Percentiles rank a stretch among this genome's conserved stretches.
phyloP scores from a whole-genome alignment of 2,888 invertebrate genomes.

The Pandemis heparana region DNA sequence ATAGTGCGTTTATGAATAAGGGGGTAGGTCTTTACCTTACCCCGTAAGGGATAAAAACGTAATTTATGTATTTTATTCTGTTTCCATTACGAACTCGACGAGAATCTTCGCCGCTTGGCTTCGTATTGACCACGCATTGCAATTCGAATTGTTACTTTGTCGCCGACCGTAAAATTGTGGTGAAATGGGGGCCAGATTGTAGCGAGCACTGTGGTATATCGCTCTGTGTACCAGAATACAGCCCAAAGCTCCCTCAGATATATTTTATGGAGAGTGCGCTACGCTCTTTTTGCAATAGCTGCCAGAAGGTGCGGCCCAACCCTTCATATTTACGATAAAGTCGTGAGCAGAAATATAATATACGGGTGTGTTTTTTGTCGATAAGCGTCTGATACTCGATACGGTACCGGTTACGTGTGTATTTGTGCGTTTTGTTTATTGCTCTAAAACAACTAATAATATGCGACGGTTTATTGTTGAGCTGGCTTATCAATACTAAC shows the following conservation, averaged over 20 bases:
- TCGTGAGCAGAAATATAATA: constrained; percentile 84
- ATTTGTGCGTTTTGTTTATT: constrained; percentile 32
- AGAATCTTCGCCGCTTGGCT: no score
- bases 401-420: constrained; percentile 50
- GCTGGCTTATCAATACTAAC: neutral
- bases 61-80: no score
- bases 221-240: constrained; percentile 48
- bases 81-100: no score
- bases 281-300: constrained; percentile 84
- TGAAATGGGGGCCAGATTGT: no score
- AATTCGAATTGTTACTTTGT: no score
- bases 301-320: constrained; percentile 82
- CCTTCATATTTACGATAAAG: constrained; percentile 86
- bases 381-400: constrained; percentile 70
- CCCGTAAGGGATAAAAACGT: no score
- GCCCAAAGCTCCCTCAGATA: constrained; percentile 66
- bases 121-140: no score
- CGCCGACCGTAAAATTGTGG: no score
- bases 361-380: constrained; percentile 76
- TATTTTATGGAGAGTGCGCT: constrained; percentile 83
- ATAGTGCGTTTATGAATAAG: no score
- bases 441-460: constrained; percentile 1
- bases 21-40: no score
- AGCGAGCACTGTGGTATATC: neutral
- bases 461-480: neutral